Conservation (phyloP, 2,113 vertebrate species). For the Microcebus jonahi region DNA sequence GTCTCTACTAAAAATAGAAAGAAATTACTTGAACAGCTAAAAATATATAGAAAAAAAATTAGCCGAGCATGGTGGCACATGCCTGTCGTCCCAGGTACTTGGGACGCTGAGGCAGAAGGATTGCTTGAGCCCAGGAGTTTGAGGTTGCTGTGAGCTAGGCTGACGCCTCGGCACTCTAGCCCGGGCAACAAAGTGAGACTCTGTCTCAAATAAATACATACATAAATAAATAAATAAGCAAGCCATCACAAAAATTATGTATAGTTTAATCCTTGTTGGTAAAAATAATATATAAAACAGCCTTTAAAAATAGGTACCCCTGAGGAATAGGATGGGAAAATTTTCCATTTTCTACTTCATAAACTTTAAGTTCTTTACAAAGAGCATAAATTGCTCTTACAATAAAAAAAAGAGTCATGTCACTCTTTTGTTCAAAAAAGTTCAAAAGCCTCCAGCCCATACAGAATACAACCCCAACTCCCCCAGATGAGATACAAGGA, state of each 20-base stretch:
- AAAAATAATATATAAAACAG: neutral
- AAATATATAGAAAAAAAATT: no score
- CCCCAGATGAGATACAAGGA: neutral
- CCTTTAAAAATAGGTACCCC: neutral
- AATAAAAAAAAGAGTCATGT: conserved; percentile 15
- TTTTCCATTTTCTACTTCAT: conserved; percentile 31
- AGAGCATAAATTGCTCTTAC: neutral
- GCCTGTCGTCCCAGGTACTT: no score
- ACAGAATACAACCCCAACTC: neutral
- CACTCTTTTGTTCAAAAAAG: conserved; percentile 5
- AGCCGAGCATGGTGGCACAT: no score
- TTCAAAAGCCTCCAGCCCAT: neutral
- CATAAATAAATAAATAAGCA: no score
- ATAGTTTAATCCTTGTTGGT: neutral
- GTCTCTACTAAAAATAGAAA: no score
- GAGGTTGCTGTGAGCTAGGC: no score
- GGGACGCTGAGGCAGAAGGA: no score
- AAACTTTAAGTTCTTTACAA: conserved; percentile 21
- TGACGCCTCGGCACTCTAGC: no score
- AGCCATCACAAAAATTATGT: neutral
- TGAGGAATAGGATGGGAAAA: neutral
- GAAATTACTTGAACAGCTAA: no score
- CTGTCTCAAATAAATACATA: no score
- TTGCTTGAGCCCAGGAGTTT: no score
- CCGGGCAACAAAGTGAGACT: no score